Conservation (phyloP, 92 coral and sea anemone species). For the Phymanthus crucifer region DNA sequence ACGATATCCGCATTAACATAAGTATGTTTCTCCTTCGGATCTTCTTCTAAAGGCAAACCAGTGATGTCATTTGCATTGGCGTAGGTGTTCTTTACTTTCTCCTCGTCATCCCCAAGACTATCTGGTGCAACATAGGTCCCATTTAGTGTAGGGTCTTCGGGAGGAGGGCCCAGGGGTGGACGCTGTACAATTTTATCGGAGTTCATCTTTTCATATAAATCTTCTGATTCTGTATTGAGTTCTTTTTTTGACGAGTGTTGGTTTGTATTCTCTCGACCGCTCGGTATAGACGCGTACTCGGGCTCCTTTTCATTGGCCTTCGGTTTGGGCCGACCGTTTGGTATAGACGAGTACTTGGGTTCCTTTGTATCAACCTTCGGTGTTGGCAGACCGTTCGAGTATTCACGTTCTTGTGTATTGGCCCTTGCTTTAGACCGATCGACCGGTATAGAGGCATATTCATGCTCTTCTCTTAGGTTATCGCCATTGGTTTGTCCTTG, state of each 20-base stretch:
- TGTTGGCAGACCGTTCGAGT: not conserved
- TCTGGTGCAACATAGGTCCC: conserved; percentile 1
- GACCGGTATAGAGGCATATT: not conserved
- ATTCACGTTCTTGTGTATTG: not conserved
- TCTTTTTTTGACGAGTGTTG: not conserved
- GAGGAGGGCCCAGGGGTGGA: not conserved
- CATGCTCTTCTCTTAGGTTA: not conserved
- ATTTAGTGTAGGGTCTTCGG: not conserved
- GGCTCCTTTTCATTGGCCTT: not conserved
- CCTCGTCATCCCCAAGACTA: not conserved
- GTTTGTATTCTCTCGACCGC: not conserved
- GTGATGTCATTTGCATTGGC: not conserved
- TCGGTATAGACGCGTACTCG: not conserved
- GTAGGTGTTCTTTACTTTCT: not conserved
- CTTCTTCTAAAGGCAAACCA: conserved; percentile 1
- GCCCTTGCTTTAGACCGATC: not conserved
- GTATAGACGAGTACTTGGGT: not conserved
- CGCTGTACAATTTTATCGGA: not conserved
- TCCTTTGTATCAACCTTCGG: not conserved
- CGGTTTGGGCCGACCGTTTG: not conserved
- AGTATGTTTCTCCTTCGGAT: not conserved
- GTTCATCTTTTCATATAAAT: not conserved
- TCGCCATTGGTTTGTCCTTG: not conserved
- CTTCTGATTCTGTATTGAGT: not conserved
- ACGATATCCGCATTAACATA: not conserved